A percentile compares a stretch with the other conserved stretches of the same genome.
phyloP scores from a whole-genome alignment of 1,140 invertebrate genomes.

The Heliconius eleuchia region DNA sequence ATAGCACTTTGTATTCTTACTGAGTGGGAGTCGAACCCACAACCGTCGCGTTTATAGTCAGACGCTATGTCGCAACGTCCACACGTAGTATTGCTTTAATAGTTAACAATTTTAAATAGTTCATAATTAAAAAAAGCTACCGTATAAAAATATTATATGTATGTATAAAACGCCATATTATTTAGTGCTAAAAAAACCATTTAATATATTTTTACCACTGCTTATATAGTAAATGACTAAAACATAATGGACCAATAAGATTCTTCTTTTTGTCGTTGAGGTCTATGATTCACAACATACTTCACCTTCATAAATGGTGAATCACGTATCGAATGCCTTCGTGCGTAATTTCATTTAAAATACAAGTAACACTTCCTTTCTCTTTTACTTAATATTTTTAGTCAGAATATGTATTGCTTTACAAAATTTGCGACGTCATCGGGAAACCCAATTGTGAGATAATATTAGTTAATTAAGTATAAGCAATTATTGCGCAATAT shows the following conservation, averaged over 20 bases:
- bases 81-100: too few species aligned
- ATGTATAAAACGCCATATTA: too few species aligned
- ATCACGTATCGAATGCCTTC: neutral
- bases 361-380: neutral
- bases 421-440: neutral
- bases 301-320: conserved; percentile 8
- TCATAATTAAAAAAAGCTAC: too few species aligned
- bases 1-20: too few species aligned
- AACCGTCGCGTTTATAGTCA: too few species aligned
- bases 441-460: neutral
- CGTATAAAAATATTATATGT: too few species aligned
- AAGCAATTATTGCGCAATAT: neutral
- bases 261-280: neutral
- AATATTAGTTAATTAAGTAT: neutral
- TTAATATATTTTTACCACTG: too few species aligned
- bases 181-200: too few species aligned
- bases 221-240: too few species aligned
- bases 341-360: conserved; percentile 6
- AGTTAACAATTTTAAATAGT: too few species aligned
- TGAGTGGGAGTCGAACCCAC: too few species aligned
- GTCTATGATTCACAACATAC: neutral
- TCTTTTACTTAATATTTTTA: neutral
- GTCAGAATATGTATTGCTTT: neutral
- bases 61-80: too few species aligned
- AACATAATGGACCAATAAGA: neutral